A percentile compares a stretch with the other conserved stretches of the same genome.
Evolutionary conservation across 2,113 vertebrate species (phyloP).

Genomic region (Erpornis zantholeuca): DNA sequence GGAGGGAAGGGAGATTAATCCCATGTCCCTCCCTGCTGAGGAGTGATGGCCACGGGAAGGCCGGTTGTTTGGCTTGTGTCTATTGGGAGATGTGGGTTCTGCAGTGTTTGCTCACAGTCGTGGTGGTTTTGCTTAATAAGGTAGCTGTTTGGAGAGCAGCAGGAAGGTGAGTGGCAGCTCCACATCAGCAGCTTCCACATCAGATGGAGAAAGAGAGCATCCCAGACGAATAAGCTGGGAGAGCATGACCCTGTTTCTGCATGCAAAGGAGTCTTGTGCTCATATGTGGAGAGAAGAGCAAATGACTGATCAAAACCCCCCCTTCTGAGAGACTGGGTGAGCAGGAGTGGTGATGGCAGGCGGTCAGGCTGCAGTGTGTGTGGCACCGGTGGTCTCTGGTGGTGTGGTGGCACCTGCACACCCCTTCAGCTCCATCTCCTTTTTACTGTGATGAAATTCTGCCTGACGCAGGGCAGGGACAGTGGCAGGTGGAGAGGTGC

Average conservation of each 20-base stretch:
- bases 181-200: not conserved
- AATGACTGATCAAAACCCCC: fast-evolving
- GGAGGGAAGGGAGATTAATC: not conserved
- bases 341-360: not conserved
- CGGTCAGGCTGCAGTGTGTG: not conserved
- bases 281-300: fast-evolving
- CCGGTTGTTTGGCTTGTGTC: not conserved
- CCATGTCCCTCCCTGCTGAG: not conserved
- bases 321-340: not conserved
- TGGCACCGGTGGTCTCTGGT: fast-evolving
- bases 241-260: not conserved
- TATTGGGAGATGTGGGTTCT: not conserved
- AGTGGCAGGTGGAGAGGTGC: not conserved
- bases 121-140: not conserved
- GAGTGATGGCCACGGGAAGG: not conserved
- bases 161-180: not conserved
- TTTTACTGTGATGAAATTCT: not conserved
- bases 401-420: not conserved
- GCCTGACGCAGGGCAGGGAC: fast-evolving
- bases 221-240: not conserved
- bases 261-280: not conserved
- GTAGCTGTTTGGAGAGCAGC: not conserved
- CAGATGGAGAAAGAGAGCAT: not conserved
- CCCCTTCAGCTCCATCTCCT: not conserved
- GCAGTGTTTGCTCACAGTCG: not conserved